These are phyloP conservation scores for Cathartes aura DNA, from an alignment of 2,113 vertebrate species.

Conservation along the genomic window DNA sequence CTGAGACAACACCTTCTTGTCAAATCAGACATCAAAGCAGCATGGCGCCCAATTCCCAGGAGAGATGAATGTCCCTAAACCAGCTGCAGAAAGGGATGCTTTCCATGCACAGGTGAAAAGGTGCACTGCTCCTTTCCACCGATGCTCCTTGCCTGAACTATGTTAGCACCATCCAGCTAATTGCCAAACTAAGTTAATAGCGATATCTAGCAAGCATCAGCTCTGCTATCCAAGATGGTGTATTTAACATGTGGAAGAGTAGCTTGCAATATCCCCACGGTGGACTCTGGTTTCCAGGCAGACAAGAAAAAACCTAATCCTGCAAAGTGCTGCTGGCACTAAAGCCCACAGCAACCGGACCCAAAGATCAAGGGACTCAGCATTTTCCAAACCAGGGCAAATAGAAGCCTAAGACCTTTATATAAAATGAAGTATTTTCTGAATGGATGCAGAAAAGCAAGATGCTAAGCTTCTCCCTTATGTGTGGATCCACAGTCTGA, in stretches of 20 bases:
- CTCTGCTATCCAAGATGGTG: neutral
- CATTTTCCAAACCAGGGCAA: neutral
- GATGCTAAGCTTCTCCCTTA: neutral
- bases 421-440: neutral
- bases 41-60: fast-evolving
- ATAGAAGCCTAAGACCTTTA: neutral
- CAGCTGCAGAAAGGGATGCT: neutral
- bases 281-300: neutral
- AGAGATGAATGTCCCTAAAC: neutral
- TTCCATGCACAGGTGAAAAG: neutral
- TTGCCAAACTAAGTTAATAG: neutral
- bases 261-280: neutral
- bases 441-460: neutral
- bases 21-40: neutral
- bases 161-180: neutral
- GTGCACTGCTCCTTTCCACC: neutral
- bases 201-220: neutral
- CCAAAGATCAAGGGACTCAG: neutral
- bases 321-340: neutral
- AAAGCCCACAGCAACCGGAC: neutral
- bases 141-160: neutral
- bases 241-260: neutral
- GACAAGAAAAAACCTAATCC: neutral
- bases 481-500: neutral
- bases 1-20: neutral